These are phyloP conservation scores for Passer domesticus DNA, from an alignment of 2,113 vertebrate species.

Conservation along the genomic window DNA sequence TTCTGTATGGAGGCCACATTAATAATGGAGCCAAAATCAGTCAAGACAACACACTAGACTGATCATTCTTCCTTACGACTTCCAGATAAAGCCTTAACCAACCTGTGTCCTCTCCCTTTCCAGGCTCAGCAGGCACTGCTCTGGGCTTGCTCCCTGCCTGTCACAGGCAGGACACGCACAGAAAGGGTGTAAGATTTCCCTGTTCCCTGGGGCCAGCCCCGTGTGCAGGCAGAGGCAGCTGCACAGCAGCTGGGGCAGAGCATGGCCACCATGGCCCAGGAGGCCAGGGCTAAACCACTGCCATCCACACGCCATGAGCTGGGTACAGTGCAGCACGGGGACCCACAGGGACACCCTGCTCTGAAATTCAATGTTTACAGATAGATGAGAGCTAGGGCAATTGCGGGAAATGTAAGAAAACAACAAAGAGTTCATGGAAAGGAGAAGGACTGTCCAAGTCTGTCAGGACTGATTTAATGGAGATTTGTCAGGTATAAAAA, in stretches of 20 bases:
- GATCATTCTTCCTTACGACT: not conserved
- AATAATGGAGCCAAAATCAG: not conserved
- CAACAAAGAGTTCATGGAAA: not conserved
- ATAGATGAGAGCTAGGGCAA: not conserved
- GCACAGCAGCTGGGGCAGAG: not conserved
- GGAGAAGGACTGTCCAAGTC: not conserved
- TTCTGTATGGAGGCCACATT: not conserved
- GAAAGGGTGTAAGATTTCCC: not conserved
- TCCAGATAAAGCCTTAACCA: not conserved
- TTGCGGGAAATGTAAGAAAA: not conserved
- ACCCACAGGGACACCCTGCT: accelerated
- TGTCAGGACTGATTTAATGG: not conserved
- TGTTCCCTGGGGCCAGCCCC: not conserved
- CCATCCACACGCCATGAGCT: not conserved
- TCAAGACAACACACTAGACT: not conserved
- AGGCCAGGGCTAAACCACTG: not conserved
- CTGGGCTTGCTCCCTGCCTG: not conserved
- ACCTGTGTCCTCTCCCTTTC: not conserved
- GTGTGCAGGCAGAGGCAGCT: not conserved
- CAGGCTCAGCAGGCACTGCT: not conserved
- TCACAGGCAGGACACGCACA: accelerated
- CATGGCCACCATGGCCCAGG: accelerated
- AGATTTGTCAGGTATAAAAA: not conserved
- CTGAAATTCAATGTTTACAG: not conserved
- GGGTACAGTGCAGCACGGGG: not conserved